phyloP scores from a whole-genome alignment of 2,113 vertebrate species.

The Platichthys flesus region DNA sequence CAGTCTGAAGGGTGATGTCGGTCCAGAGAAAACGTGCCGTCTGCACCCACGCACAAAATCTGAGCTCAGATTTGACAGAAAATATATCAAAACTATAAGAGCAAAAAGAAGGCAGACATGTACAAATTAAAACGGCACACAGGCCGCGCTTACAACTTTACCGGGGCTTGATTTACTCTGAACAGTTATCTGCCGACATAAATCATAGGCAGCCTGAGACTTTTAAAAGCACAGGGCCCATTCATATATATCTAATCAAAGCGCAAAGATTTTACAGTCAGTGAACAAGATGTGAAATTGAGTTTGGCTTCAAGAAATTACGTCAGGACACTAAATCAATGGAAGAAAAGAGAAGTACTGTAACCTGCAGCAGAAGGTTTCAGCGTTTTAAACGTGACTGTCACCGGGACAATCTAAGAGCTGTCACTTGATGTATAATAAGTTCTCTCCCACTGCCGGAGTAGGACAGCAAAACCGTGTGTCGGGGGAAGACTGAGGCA shows the following conservation, averaged over 20 bases:
- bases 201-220: constrained; percentile 11
- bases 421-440: constrained; percentile 28
- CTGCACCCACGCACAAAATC: background rate
- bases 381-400: constrained; percentile 15
- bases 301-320: constrained; percentile 35
- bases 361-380: constrained; percentile 25
- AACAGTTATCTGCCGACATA: constrained; percentile 19
- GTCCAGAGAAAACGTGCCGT: constrained; percentile 15
- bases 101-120: constrained; percentile 1
- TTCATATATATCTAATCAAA: constrained; percentile 40
- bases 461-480: background rate
- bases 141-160: background rate
- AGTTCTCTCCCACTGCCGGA: background rate
- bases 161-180: constrained; percentile 3
- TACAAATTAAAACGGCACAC: constrained; percentile 13
- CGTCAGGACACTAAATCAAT: constrained; percentile 40
- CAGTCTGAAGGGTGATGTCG: constrained; percentile 24
- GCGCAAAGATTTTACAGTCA: constrained; percentile 13
- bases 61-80: constrained; percentile 9
- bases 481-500: constrained; percentile 18
- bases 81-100: background rate
- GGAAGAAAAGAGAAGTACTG: constrained; percentile 15
- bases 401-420: constrained; percentile 25
- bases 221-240: constrained; percentile 9
- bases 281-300: constrained; percentile 24